A percentile compares a stretch with the other conserved stretches of the same genome.
phyloP scores from a whole-genome alignment of 2,888 invertebrate genomes.

The Leptinotarsa haldemani region DNA sequence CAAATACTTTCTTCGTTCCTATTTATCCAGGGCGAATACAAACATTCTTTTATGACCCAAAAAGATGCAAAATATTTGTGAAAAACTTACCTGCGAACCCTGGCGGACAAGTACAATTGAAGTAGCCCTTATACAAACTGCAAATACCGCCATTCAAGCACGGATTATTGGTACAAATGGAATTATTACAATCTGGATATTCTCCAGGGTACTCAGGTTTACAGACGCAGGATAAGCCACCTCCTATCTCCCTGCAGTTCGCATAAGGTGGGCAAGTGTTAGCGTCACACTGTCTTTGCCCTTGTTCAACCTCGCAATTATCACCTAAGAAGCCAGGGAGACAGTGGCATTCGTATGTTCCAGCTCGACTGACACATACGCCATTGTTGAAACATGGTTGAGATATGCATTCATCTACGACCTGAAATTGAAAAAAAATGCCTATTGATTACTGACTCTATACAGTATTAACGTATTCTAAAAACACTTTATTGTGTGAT shows the following conservation, averaged over 20 bases:
- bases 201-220: constrained; percentile 73
- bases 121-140: constrained; percentile 68
- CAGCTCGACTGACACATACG: constrained; percentile 71
- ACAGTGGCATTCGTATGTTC: constrained; percentile 71
- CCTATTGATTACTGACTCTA: neutral
- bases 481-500: too few species aligned
- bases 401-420: constrained; percentile 70
- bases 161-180: constrained; percentile 75
- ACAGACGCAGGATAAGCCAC: constrained; percentile 71
- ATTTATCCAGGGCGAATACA: neutral
- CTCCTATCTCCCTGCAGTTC: constrained; percentile 71
- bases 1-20: neutral
- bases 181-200: constrained; percentile 66
- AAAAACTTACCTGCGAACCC: constrained; percentile 75
- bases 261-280: constrained; percentile 74
- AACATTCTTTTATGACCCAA: constrained; percentile 2
- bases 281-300: constrained; percentile 69
- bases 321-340: constrained; percentile 68
- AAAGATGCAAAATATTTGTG: neutral
- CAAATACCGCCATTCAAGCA: constrained; percentile 85
- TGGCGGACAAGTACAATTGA: constrained; percentile 78
- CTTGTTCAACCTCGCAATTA: constrained; percentile 67
- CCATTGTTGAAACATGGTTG: constrained; percentile 74
- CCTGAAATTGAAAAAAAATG: constrained; percentile 53
- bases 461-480: too few species aligned